These are phyloP conservation scores for Drosophila emarginata DNA, from an alignment of 2,888 invertebrate species.

Conservation along the genomic window DNA sequence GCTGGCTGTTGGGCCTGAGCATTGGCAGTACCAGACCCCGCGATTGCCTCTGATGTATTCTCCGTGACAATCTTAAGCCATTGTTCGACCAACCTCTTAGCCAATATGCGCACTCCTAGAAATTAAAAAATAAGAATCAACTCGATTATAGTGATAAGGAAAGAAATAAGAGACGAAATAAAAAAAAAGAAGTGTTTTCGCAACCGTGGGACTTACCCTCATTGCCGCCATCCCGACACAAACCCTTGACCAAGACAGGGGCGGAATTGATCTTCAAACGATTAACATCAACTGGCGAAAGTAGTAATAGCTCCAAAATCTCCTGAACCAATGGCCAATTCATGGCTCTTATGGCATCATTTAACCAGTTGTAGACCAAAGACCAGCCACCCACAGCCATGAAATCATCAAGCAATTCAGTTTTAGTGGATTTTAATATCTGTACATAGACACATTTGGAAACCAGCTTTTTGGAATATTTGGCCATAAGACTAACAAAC, in stretches of 20 bases:
- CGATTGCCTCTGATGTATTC: slow-evolving; percentile 83
- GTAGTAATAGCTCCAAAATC: slow-evolving; percentile 90
- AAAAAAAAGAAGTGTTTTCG: not conserved
- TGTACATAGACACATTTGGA: slow-evolving; percentile 97
- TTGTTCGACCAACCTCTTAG: slow-evolving; percentile 92
- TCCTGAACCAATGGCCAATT: slow-evolving; percentile 95
- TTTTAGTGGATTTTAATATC: slow-evolving; percentile 93
- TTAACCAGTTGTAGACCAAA: slow-evolving; percentile 94
- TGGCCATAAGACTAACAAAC: slow-evolving; percentile 91
- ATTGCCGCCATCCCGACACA: slow-evolving; percentile 91
- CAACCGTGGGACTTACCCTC: slow-evolving; percentile 86
- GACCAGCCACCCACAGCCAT: slow-evolving; percentile 97
- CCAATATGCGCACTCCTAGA: slow-evolving; percentile 89
- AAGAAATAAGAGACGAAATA: not conserved
- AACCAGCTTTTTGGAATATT: slow-evolving; percentile 96
- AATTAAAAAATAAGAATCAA: slow-evolving; percentile 55
- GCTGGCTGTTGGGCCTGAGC: not conserved
- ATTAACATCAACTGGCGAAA: slow-evolving; percentile 95
- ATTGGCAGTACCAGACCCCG: not conserved
- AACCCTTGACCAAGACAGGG: slow-evolving; percentile 94
- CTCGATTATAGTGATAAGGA: slow-evolving; percentile 16
- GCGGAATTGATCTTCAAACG: slow-evolving; percentile 95
- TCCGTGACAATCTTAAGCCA: slow-evolving; percentile 95
- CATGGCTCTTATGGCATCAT: slow-evolving; percentile 91
- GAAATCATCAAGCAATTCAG: slow-evolving; percentile 92